A percentile compares a stretch with the other conserved stretches of the same genome.
Conservation (phyloP, 2,888 invertebrate genomes). For the Chaetoderma sp. region DNA sequence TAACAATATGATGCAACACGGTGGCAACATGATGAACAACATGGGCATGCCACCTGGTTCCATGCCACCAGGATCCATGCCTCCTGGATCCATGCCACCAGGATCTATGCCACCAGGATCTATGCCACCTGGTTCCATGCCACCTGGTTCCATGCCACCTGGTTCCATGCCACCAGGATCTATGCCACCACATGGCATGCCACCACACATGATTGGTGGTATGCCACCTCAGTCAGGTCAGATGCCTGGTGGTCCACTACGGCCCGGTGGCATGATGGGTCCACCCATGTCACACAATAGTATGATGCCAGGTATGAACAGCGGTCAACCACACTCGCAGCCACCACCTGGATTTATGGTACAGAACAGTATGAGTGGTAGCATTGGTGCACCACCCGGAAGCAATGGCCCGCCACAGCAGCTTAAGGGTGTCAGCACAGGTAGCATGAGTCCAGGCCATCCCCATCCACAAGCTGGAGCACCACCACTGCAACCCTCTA, state of each 20-base stretch:
- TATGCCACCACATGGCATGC: conserved; percentile 27
- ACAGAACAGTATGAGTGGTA: conserved; percentile 27
- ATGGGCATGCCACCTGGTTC: conserved; percentile 54
- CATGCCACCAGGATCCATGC: conserved; percentile 24
- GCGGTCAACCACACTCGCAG: too few relatives aligned
- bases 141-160: too few relatives aligned
- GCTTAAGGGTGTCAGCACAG: background rate
- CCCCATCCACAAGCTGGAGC: conserved; percentile 19
- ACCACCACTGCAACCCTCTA: conserved; percentile 1
- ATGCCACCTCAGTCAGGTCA: conserved; percentile 29
- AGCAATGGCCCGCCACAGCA: conserved; percentile 12
- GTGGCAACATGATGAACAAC: conserved; percentile 53
- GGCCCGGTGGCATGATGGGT: conserved; percentile 30
- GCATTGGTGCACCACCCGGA: conserved; percentile 6
- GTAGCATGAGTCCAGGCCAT: conserved; percentile 28
- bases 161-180: conserved; percentile 21
- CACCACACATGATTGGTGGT: conserved; percentile 39
- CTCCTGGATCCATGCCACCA: conserved; percentile 29
- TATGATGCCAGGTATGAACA: conserved; percentile 50
- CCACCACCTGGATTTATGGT: too few relatives aligned
- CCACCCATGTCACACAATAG: conserved; percentile 45
- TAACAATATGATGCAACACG: conserved; percentile 47
- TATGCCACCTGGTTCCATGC: too few relatives aligned
- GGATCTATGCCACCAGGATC: too few relatives aligned
- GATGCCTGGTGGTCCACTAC: conserved; percentile 41